A percentile compares a stretch with the other conserved stretches of the same genome.
These are phyloP conservation scores for Helicoverpa armigera DNA, from an alignment of 1,140 invertebrate genomes.

Conservation along the genomic window DNA sequence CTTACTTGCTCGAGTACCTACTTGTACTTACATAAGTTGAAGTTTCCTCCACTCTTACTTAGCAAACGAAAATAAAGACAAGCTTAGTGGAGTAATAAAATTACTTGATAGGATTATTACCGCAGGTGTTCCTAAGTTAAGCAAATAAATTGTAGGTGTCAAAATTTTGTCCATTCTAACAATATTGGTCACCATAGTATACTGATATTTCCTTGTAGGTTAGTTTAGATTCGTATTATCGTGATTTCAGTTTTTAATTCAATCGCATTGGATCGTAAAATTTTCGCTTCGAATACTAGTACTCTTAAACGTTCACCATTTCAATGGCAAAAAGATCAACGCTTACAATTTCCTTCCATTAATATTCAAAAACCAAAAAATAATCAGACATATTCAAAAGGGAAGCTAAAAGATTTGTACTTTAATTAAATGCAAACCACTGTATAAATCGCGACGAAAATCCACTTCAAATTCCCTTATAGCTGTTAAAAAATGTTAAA, in stretches of 20 bases:
- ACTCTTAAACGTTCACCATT: neutral
- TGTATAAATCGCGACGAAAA: conserved; percentile 44
- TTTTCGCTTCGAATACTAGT: too few species aligned
- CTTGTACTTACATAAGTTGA: neutral
- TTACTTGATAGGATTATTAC: neutral
- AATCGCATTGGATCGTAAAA: too few species aligned
- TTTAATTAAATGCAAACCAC: conserved; percentile 43
- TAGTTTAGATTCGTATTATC: too few species aligned
- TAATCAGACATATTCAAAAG: conserved; percentile 25
- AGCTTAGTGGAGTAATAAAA: conserved; percentile 10
- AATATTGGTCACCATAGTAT: too few species aligned
- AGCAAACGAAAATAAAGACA: neutral
- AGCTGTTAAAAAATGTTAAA: conserved; percentile 57
- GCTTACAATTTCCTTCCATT: neutral
- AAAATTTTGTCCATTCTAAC: too few species aligned
- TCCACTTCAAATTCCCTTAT: conserved; percentile 51
- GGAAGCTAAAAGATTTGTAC: conserved; percentile 39
- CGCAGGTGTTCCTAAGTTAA: neutral
- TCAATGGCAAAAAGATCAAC: neutral
- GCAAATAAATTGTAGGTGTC: too few species aligned
- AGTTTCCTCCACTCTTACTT: conserved; percentile 21
- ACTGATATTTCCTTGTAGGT: too few species aligned
- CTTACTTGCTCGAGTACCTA: neutral
- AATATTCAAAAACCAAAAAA: conserved; percentile 33
- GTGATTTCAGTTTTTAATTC: too few species aligned